These are phyloP conservation scores for Spondyliosoma cantharus DNA, from an alignment of 2,797 vertebrate species.

Conservation along the genomic window DNA sequence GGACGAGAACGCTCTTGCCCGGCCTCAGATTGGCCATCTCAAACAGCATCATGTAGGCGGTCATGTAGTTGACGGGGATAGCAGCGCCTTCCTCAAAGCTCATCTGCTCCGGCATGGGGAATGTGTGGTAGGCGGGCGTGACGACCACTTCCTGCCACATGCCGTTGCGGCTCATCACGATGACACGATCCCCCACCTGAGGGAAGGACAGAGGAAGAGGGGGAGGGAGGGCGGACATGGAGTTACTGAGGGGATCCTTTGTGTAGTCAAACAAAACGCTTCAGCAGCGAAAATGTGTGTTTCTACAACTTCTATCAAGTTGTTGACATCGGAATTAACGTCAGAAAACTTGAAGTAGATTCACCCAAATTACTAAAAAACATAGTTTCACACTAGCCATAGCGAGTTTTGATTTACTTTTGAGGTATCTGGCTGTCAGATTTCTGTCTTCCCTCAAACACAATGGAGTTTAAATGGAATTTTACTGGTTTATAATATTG, in stretches of 20 bases:
- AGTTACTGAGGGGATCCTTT: background rate
- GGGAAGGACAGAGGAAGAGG: background rate
- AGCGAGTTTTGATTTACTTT: background rate
- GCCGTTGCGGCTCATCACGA: constrained; percentile 82
- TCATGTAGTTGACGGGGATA: constrained; percentile 89
- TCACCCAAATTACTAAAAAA: background rate
- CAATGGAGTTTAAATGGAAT: no score
- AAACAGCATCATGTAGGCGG: constrained; percentile 93
- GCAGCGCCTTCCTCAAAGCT: constrained; percentile 92
- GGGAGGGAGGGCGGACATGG: background rate
- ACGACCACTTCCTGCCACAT: constrained; percentile 91
- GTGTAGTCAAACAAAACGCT: no score
- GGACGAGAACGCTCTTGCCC: constrained; percentile 90
- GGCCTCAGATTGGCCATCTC: constrained; percentile 90
- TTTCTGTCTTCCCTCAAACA: background rate
- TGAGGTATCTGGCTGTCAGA: background rate
- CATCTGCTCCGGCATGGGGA: constrained; percentile 91
- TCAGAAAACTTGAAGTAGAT: background rate
- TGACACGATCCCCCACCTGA: constrained; percentile 91
- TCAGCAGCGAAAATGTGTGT: background rate
- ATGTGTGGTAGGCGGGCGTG: constrained; percentile 77
- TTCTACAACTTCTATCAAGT: background rate
- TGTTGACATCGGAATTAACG: background rate
- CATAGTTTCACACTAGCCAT: background rate
- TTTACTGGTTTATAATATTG: no score